Percentiles rank a stretch among this genome's conserved stretches.
These are phyloP conservation scores for Polyploca ridens DNA, from an alignment of 2,888 invertebrate species.

Conservation along the genomic window DNA sequence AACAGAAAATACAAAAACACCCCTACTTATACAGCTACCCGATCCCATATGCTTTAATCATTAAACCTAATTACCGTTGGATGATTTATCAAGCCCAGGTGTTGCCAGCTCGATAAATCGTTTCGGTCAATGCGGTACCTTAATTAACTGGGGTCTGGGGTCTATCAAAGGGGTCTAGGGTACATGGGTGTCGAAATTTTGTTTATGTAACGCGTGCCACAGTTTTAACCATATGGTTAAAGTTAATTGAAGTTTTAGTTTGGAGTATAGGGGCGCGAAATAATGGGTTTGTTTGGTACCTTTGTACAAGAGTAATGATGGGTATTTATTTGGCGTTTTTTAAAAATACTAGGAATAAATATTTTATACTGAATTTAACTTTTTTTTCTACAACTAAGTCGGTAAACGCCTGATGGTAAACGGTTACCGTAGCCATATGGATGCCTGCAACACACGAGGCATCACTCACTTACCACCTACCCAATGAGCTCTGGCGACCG, in stretches of 20 bases:
- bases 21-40: not conserved
- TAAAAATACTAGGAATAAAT: too few relatives aligned
- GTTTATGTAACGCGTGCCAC: not conserved
- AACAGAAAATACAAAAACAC: not conserved
- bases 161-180: slow-evolving; percentile 4
- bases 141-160: slow-evolving; percentile 43
- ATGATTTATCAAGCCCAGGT: slow-evolving; percentile 66
- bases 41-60: slow-evolving; percentile 30
- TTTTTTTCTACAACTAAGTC: too few relatives aligned
- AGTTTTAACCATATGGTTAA: slow-evolving; percentile 11
- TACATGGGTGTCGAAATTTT: slow-evolving; percentile 6
- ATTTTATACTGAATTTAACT: too few relatives aligned
- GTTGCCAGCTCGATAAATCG: slow-evolving; percentile 54
- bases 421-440: too few relatives aligned
- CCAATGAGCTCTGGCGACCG: too few relatives aligned
- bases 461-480: too few relatives aligned
- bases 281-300: not conserved
- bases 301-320: not conserved
- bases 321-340: not conserved
- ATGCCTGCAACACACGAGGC: too few relatives aligned
- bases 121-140: slow-evolving; percentile 53
- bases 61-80: slow-evolving; percentile 59
- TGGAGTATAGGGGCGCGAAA: not conserved
- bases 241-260: not conserved
- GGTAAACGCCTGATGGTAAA: too few relatives aligned